Conservation (phyloP, 2,797 vertebrate species). For the Vultur gryphus region DNA sequence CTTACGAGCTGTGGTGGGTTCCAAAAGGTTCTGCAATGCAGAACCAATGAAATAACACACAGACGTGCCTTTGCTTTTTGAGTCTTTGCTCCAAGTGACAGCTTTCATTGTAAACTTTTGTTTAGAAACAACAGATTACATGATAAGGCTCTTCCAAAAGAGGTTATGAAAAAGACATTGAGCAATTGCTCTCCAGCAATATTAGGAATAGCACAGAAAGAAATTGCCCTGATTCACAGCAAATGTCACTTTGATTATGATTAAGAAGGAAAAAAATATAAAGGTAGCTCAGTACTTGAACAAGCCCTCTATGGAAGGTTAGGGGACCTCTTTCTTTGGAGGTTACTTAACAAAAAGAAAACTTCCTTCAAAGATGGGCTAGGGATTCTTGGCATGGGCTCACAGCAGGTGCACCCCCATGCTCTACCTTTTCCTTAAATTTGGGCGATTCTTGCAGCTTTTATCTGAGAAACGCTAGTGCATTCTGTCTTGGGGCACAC, state of each 20-base stretch:
- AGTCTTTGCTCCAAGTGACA: background rate
- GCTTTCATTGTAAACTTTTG: conserved; percentile 40
- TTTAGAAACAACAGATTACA: conserved; percentile 49
- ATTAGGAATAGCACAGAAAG: background rate
- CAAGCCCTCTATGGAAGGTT: background rate
- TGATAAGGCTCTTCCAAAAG: conserved; percentile 38
- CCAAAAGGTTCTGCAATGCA: conserved; percentile 40
- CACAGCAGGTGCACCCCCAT: background rate
- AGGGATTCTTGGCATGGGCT: background rate
- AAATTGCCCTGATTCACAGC: background rate
- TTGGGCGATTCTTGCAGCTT: background rate
- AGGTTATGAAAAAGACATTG: conserved; percentile 33
- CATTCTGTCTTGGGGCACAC: background rate
- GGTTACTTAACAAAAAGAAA: background rate
- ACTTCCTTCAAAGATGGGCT: background rate
- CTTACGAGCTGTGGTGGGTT: conserved; percentile 1
- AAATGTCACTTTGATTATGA: background rate
- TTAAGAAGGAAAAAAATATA: background rate
- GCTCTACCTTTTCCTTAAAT: background rate
- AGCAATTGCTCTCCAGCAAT: conserved; percentile 21
- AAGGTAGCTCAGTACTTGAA: background rate
- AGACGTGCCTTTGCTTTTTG: background rate
- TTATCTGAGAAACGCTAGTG: background rate
- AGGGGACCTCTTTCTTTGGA: background rate
- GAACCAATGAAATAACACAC: background rate